phyloP scores from a whole-genome alignment of 2,888 invertebrate genomes.

The Heteromurus nitidus region DNA sequence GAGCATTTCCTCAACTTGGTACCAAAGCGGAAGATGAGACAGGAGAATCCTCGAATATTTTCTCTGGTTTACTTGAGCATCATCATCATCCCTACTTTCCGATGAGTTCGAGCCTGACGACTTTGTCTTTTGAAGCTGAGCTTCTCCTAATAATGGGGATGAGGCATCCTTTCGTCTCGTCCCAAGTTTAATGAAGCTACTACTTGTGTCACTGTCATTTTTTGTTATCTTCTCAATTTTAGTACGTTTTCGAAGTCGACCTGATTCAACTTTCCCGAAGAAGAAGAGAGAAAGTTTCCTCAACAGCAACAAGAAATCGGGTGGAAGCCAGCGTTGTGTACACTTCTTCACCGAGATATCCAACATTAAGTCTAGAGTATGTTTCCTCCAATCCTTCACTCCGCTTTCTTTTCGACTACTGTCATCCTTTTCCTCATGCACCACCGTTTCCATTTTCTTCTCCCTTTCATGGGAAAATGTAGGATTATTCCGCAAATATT shows the following conservation, averaged over 20 bases:
- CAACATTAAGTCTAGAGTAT: background rate
- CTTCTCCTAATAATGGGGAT: no score
- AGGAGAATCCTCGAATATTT: background rate
- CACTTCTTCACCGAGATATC: background rate
- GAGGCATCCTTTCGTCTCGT: no score
- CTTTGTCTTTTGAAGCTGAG: no score
- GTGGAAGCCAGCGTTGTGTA: constrained; percentile 6
- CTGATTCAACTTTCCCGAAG: background rate
- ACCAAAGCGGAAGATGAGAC: background rate
- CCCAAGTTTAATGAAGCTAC: background rate
- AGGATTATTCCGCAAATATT: no score
- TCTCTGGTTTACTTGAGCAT: background rate
- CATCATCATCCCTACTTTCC: no score
- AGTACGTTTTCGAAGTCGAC: background rate
- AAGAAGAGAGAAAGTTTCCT: background rate
- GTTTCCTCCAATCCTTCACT: background rate
- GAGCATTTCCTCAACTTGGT: background rate
- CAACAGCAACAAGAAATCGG: background rate
- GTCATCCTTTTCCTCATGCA: background rate
- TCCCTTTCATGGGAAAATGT: constrained; percentile 1
- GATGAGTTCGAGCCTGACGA: no score
- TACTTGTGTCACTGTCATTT: background rate
- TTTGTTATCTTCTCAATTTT: background rate
- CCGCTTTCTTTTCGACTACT: background rate
- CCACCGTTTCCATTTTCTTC: background rate